Conservation (phyloP, 2,888 invertebrate genomes). For the Trissolcus japonicus region DNA sequence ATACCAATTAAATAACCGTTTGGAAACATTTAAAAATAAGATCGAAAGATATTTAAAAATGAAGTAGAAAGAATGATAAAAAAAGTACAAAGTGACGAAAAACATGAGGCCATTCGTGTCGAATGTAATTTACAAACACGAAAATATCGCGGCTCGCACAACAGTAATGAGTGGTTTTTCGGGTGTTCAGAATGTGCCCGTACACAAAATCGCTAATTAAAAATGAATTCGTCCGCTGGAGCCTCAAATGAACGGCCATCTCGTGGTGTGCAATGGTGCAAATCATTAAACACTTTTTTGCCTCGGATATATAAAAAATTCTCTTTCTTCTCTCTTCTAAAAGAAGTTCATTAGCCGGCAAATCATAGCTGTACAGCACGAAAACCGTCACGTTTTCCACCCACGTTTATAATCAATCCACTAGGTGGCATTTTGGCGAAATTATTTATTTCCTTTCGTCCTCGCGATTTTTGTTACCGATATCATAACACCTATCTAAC, state of each 20-base stretch:
- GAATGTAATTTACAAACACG: too few species aligned
- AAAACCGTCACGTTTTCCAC: too few species aligned
- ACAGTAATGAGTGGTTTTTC: slow-evolving; percentile 11
- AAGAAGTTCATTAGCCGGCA: slow-evolving; percentile 32
- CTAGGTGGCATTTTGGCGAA: not conserved
- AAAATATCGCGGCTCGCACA: too few species aligned
- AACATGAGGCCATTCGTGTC: too few species aligned
- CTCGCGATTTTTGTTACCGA: not conserved
- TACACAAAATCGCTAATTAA: slow-evolving; percentile 23
- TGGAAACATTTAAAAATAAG: too few species aligned
- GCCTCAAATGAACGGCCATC: slow-evolving; percentile 5
- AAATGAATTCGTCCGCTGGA: slow-evolving; percentile 12
- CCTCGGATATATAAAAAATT: not conserved
- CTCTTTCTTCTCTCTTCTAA: not conserved
- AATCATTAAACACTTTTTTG: slow-evolving; percentile 13
- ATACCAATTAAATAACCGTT: too few species aligned
- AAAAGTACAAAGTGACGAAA: too few species aligned
- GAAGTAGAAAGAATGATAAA: too few species aligned
- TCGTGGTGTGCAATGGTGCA: slow-evolving; percentile 10
- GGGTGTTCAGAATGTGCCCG: not conserved
- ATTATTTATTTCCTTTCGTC: slow-evolving; percentile 3
- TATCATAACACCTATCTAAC: slow-evolving; percentile 55
- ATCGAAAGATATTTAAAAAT: too few species aligned
- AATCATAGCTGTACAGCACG: slow-evolving; percentile 1
- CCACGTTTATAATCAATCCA: too few species aligned